A percentile compares a stretch with the other conserved stretches of the same genome.
Evolutionary conservation across 2,797 vertebrate genomes (phyloP).

Genomic region (Rhodeus uyekii): DNA sequence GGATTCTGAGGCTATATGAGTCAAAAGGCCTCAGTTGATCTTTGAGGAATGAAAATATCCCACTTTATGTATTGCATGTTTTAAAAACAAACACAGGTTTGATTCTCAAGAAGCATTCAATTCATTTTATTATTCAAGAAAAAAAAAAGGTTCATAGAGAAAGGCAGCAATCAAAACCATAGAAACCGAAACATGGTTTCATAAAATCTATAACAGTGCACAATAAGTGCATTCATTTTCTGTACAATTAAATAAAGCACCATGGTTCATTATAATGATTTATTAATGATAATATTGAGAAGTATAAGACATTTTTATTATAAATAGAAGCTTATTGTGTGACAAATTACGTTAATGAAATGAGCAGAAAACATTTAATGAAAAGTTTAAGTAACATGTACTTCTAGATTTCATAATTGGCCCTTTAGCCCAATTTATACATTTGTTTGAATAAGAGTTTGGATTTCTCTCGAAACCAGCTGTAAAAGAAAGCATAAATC

Average conservation of each 20-base stretch:
- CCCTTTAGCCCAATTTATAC: background rate
- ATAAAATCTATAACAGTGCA: background rate
- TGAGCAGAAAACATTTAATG: background rate
- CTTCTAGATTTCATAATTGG: background rate
- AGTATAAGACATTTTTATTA: too few relatives aligned
- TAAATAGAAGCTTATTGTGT: background rate
- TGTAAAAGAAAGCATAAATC: slow-evolving; percentile 86
- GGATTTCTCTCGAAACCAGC: slow-evolving; percentile 81
- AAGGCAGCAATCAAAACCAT: background rate
- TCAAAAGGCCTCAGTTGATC: background rate
- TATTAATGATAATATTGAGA: too few relatives aligned
- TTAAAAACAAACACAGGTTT: background rate
- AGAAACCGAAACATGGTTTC: background rate
- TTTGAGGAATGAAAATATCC: background rate
- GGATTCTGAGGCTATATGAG: background rate
- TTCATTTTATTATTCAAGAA: too few relatives aligned
- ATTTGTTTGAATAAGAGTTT: slow-evolving; percentile 60
- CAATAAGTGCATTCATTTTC: background rate
- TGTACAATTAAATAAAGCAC: background rate
- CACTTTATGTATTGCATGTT: background rate
- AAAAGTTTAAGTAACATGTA: background rate
- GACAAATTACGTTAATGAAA: background rate
- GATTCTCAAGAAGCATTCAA: background rate
- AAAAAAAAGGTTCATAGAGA: background rate
- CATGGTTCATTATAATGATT: background rate